phyloP scores from a whole-genome alignment of 2,797 vertebrate species.

The Helicolenus hilgendorfi region DNA sequence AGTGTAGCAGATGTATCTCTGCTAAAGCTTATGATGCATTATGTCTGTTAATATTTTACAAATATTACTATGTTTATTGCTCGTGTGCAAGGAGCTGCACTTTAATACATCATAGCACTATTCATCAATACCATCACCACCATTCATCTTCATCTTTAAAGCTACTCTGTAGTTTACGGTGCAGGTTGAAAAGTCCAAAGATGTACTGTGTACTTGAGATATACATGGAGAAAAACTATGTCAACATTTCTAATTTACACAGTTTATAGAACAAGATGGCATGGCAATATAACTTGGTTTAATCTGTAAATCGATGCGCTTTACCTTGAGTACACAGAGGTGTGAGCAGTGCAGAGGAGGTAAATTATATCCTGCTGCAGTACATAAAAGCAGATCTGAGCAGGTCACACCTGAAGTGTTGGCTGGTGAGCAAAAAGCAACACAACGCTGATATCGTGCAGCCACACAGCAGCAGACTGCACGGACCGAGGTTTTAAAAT shows the following conservation, averaged over 20 bases:
- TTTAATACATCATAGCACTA: neutral
- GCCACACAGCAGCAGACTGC: neutral
- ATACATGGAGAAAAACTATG: fast-evolving
- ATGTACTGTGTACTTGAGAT: neutral
- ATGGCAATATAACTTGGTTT: neutral
- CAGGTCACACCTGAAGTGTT: slow-evolving; percentile 3
- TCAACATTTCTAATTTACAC: neutral
- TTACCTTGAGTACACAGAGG: neutral
- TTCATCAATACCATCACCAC: neutral
- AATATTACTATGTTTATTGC: neutral
- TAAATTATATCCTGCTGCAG: slow-evolving; percentile 20
- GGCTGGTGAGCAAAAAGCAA: slow-evolving; percentile 14
- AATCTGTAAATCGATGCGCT: neutral
- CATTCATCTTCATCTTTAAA: slow-evolving; percentile 10
- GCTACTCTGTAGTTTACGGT: neutral
- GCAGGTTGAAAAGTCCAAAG: neutral
- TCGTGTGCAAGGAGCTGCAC: neutral
- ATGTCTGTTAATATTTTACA: neutral
- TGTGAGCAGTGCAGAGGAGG: neutral
- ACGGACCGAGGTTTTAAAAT: neutral
- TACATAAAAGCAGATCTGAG: neutral
- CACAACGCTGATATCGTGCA: neutral
- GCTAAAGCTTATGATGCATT: slow-evolving; percentile 14
- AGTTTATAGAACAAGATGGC: neutral
- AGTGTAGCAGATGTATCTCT: slow-evolving; percentile 47